Base-by-base conservation (phyloP, 2,113 vertebrate species). In the Synchiropus splendidus region DNA sequence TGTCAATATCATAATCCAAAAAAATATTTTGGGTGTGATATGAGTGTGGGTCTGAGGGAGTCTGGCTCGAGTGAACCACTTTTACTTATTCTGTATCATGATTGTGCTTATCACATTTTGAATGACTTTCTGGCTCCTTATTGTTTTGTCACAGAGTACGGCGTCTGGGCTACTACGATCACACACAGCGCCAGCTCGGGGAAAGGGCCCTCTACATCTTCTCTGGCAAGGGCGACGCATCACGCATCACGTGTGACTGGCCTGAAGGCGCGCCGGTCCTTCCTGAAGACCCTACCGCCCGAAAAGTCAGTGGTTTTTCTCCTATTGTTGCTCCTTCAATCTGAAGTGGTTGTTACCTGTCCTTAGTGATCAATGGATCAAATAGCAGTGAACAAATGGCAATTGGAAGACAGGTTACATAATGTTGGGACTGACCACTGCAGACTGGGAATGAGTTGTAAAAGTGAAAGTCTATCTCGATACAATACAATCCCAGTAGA, bases 151-250 rank as follows among this genome's bases (percentile, higher is more conserved):
- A 62, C 35, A 98, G 94, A 78, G 95, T 96, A 55, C 90, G 90
- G 69, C 89, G 92, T 33, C 81, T 98, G 12, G 92, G 92, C 13
- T 94, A 92, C 74, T 98, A 95, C 53, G 95, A 98, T 80, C 95
- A 98, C 83, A 92, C 94, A 41, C 94, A 97, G 78, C 87, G 90
- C 72, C 92, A 94, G 77, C 89, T 98, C 18, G 95, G 94, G 16
- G 92, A 97, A 50, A 83, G 95, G 35, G 92, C 91, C 17, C 88
- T 98, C 9, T 97, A 97, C 35, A 83, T 97, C 41, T 94, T 97
- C 73, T 92, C 94, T 0, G 89, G 90, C 48, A 95, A 94, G 74
- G 90, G 91, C 21, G 92, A 96, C 39, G 86, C 90, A 62, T 90
- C 92, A 32, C 89, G 84, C 65, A 92, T 96, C 74, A 90, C 91